A percentile compares a stretch with the other conserved stretches of the same genome.
Evolutionary conservation across 2,797 vertebrate genomes (phyloP).

Genomic region (Botia kubotai): DNA sequence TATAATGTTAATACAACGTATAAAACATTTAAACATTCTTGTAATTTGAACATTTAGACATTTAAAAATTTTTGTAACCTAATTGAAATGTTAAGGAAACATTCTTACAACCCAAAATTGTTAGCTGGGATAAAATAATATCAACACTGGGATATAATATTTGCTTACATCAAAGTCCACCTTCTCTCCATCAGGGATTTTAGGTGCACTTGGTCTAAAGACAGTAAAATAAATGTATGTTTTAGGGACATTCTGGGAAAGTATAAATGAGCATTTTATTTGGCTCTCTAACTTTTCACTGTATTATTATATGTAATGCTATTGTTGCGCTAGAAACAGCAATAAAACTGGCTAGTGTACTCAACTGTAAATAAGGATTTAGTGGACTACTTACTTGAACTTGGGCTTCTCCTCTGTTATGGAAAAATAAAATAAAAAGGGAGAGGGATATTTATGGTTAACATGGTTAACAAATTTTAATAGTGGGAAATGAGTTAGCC

Average conservation of each 20-base stretch:
- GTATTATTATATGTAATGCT: neutral
- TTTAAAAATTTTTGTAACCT: too few species aligned
- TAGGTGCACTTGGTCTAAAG: constrained; percentile 87
- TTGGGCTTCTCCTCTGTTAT: constrained; percentile 92
- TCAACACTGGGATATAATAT: too few species aligned
- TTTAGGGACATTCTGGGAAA: constrained; percentile 7
- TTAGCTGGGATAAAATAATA: too few species aligned
- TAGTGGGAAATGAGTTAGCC: constrained; percentile 57
- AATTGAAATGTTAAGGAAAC: too few species aligned
- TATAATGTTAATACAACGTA: too few species aligned
- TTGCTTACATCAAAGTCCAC: constrained; percentile 97
- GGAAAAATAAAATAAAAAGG: constrained; percentile 50
- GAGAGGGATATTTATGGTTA: constrained; percentile 64
- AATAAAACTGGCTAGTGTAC: neutral
- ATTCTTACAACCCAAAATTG: too few species aligned
- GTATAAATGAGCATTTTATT: neutral
- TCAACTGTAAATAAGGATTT: neutral
- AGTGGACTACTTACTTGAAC: constrained; percentile 84
- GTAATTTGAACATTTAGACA: too few species aligned
- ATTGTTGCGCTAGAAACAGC: neutral
- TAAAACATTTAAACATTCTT: too few species aligned
- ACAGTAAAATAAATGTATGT: constrained; percentile 11
- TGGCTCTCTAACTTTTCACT: neutral
- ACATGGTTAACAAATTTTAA: constrained; percentile 60
- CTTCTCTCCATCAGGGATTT: constrained; percentile 97